Base-by-base conservation (phyloP, 2,113 vertebrate species). In the Eptatretus burgeri region DNA sequence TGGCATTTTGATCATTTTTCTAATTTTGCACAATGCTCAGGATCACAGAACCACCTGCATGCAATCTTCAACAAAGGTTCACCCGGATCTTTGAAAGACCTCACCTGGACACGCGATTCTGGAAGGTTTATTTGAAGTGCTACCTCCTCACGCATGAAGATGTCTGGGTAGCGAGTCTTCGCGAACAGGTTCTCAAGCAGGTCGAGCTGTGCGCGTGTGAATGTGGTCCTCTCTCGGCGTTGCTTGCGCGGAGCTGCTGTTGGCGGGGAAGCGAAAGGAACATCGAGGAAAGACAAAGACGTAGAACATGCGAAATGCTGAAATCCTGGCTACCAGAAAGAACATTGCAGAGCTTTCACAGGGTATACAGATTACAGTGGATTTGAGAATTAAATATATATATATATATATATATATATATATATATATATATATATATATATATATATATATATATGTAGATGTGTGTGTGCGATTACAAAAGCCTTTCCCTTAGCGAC, bases 141-240 rank as follows among this genome's bases (percentile, higher is more conserved):
- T 16, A 63, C 63, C 63, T 63, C 63, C 63, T 49, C 63, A 14
- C 17, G 41, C 17, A 63, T 63, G 63, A 18, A 63, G 63, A 63
- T 49, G 41, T 49, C 17, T 10, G 63, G 63, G 41, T 63, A 63
- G 41, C 17, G 41, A 17, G 17, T 63, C 41, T 64, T 64, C 9
- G 50, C 16, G n/a, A 94, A 95, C 49, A 96, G 80, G 13, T 80
- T 82, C 74, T 96, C 91, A 73, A 96, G 72, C 66, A 96, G 77
- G 2, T 96, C 88, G 51, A 96, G 79, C 74, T 95, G 91, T 1
- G 85, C 85, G 64, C 86, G 78, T 41, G 91, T 91, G 71, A 98
- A 95, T 49, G 91, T 98, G 10, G 91, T 95, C 70, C 91, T 77
- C 70, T 95, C 91, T 64, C 91, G 75, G 69, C 91, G 77, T 76